These are phyloP conservation scores for Pachydiplax longipennis DNA, from an alignment of 2,888 invertebrate species.

Conservation along the genomic window DNA sequence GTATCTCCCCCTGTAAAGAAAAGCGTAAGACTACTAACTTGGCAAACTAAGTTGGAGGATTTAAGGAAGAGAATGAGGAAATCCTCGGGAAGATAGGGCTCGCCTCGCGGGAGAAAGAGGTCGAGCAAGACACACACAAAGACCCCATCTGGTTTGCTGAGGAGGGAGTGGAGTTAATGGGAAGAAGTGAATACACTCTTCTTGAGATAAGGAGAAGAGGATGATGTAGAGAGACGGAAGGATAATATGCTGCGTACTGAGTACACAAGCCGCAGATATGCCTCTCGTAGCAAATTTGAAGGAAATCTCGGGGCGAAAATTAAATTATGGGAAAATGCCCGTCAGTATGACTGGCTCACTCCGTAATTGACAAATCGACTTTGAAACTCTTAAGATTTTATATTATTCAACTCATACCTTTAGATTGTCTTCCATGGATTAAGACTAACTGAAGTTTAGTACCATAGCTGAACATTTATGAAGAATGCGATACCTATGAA, in stretches of 20 bases:
- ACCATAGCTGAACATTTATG: too few species aligned
- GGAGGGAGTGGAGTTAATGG: not conserved
- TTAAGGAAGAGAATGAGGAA: not conserved
- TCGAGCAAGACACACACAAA: not conserved
- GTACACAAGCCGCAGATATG: not conserved
- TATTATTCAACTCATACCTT: too few species aligned
- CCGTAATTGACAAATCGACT: too few species aligned
- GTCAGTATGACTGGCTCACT: too few species aligned
- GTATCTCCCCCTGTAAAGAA: not conserved
- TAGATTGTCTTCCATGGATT: too few species aligned
- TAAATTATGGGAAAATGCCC: too few species aligned
- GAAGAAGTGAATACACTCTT: not conserved
- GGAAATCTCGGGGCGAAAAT: not conserved
- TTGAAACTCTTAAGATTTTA: too few species aligned
- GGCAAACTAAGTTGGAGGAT: conserved; percentile 37
- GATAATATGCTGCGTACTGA: not conserved
- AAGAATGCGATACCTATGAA: too few species aligned
- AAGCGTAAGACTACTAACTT: conserved; percentile 32
- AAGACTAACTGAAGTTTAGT: too few species aligned
- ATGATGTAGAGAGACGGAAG: not conserved
- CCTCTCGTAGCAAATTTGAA: not conserved
- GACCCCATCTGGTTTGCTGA: not conserved
- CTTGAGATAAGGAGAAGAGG: not conserved
- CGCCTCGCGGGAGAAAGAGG: not conserved
- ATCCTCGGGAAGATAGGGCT: not conserved